Evolutionary conservation across 2,113 vertebrate genomes (phyloP).

Genomic region (Rhabdornis inornatus): DNA sequence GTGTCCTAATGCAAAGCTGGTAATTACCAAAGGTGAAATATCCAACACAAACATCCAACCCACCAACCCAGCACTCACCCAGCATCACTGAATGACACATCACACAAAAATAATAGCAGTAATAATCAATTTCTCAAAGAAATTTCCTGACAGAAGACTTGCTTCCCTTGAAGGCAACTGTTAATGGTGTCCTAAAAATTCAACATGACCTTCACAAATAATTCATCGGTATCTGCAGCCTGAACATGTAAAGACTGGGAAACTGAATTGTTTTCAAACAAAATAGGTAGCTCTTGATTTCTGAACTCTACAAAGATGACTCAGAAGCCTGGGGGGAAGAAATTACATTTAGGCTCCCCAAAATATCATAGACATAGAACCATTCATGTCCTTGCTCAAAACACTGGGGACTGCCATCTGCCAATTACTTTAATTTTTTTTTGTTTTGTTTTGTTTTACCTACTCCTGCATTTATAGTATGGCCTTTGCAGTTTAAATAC

Average conservation of each 20-base stretch:
- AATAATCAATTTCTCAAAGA: conserved; percentile 22
- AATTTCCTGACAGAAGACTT: background rate
- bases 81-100: background rate
- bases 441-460: background rate
- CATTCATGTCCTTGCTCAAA: rapidly evolving
- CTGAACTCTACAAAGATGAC: background rate
- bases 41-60: background rate
- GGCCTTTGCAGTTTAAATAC: background rate
- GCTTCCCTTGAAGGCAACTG: conserved; percentile 3
- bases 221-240: background rate
- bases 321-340: background rate
- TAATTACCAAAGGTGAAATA: conserved; percentile 33
- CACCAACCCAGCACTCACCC: background rate
- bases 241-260: background rate
- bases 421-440: background rate
- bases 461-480: background rate
- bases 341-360: background rate
- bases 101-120: background rate
- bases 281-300: background rate
- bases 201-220: conserved; percentile 19
- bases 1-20: background rate
- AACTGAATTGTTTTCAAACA: background rate
- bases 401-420: background rate
- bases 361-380: background rate
- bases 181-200: background rate